Base-by-base conservation (phyloP, 2,888 invertebrate species). In the Notocelia uddmanniana region DNA sequence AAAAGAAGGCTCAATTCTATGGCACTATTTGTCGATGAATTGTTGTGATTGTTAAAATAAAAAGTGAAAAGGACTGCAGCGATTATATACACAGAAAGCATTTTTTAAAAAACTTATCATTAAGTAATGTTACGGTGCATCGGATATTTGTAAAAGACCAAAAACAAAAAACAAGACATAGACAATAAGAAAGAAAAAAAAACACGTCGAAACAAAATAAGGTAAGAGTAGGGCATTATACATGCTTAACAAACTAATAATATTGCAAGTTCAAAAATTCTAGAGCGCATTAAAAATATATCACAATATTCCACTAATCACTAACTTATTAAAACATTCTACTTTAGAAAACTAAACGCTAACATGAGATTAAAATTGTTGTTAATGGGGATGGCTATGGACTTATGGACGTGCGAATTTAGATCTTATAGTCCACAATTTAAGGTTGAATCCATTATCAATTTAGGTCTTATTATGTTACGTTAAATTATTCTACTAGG, bases 251-350 rank as follows among this genome's bases (percentile, higher is more conserved):
- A 52, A 63, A 66, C 52, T 59, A 54, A 69, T 63, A 74, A 76
- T 74, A 76, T 69, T 76, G 74, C 77, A 64, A 67, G 71, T 73
- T 75, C 75, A 75, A 78, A 78, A 76, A 75, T 74, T 75, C 78
- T 76, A 78, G 54, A 64, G 78, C 79, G 79, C 77, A 50, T 78
- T 81, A 81, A 79, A 80, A 79, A 78, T 79, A 77, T 77, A 77
- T 77, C 77, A 77, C 77, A 78, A 76, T 75, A 76, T 73, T 73
- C 54, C 50, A 41, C 67, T 73, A 73, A 59, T 52, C 45, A 57
- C 66, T 71, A 71, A 64, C 13, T 67, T 74, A 74, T 50, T 66
- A 74, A 74, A 74, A 71, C 73, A 68, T 62, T 52, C 62, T 79
- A 78, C 79, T 78, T 79, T 80, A 68, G 48, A 58, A 62, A 67